phyloP scores from a whole-genome alignment of 1,140 invertebrate genomes.

The Temnothorax longispinosus region DNA sequence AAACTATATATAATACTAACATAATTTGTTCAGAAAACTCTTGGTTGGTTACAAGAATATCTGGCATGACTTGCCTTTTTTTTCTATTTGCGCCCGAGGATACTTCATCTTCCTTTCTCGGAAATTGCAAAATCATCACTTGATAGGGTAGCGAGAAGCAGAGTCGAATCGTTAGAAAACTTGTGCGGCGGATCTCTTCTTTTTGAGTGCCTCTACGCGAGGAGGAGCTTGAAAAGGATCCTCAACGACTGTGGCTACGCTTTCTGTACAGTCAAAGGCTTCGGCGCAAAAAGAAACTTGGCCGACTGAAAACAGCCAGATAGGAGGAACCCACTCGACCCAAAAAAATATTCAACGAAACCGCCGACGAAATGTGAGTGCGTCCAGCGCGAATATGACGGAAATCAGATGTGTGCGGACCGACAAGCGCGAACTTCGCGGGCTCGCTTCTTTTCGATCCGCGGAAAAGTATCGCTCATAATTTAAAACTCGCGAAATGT shows the following conservation, averaged over 20 bases:
- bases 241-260: slow-evolving; percentile 45
- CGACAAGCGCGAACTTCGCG: slow-evolving; percentile 24
- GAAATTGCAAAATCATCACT: slow-evolving; percentile 51
- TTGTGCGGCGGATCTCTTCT: slow-evolving; percentile 32
- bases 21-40: neutral
- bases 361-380: slow-evolving; percentile 61
- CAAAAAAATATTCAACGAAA: slow-evolving; percentile 66
- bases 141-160: neutral
- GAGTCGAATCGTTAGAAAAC: slow-evolving; percentile 55
- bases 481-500: slow-evolving; percentile 45
- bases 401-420: slow-evolving; percentile 24
- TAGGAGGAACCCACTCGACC: slow-evolving; percentile 67
- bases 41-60: neutral
- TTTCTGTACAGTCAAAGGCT: slow-evolving; percentile 62
- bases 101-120: slow-evolving; percentile 3
- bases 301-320: slow-evolving; percentile 56
- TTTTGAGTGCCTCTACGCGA: slow-evolving; percentile 38
- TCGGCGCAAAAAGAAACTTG: slow-evolving; percentile 39
- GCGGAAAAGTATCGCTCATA: slow-evolving; percentile 28
- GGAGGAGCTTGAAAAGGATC: slow-evolving; percentile 63
- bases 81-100: neutral
- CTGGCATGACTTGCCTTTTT: neutral
- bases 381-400: slow-evolving; percentile 51
- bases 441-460: slow-evolving; percentile 21
- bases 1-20: neutral